Percentiles rank a stretch among this genome's conserved stretches.
Evolutionary conservation across 2,888 invertebrate genomes (phyloP).

Genomic region (Dryobota labecula): DNA sequence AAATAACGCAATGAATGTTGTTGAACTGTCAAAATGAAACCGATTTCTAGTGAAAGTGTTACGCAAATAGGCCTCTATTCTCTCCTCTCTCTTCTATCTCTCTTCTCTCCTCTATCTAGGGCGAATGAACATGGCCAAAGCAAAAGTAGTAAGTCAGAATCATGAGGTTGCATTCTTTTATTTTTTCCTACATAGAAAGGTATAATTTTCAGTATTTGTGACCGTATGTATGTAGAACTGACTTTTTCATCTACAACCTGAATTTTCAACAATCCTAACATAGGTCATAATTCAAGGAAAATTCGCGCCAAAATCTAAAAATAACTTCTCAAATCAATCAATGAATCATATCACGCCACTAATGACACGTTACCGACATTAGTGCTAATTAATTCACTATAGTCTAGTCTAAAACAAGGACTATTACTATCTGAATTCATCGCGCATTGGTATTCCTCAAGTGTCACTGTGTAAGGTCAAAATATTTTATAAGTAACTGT

Average conservation of each 20-base stretch:
- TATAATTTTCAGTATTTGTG: too few relatives aligned
- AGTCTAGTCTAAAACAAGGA: constrained; percentile 61
- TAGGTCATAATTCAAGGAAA: constrained; percentile 40
- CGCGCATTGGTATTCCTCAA: constrained; percentile 16
- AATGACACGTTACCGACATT: constrained; percentile 40
- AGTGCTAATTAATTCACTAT: constrained; percentile 51
- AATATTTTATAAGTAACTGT: constrained; percentile 11
- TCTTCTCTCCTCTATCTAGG: too few relatives aligned
- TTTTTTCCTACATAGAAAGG: too few relatives aligned
- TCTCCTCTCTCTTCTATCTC: too few relatives aligned
- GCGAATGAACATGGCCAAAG: not conserved
- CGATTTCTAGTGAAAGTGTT: too few relatives aligned
- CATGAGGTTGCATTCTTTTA: not conserved
- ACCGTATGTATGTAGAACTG: not conserved
- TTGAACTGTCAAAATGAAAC: too few relatives aligned
- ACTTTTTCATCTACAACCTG: too few relatives aligned
- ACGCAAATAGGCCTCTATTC: too few relatives aligned
- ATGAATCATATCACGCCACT: constrained; percentile 44
- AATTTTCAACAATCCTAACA: not conserved
- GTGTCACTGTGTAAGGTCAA: constrained; percentile 33
- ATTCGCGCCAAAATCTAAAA: constrained; percentile 9
- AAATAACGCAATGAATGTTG: too few relatives aligned
- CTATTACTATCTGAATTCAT: constrained; percentile 51
- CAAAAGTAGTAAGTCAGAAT: not conserved
- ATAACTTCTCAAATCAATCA: constrained; percentile 30